Percentiles rank a stretch among this genome's conserved stretches.
Conservation (phyloP, 2,113 vertebrate genomes). For the Apistogramma diplotaenia region DNA sequence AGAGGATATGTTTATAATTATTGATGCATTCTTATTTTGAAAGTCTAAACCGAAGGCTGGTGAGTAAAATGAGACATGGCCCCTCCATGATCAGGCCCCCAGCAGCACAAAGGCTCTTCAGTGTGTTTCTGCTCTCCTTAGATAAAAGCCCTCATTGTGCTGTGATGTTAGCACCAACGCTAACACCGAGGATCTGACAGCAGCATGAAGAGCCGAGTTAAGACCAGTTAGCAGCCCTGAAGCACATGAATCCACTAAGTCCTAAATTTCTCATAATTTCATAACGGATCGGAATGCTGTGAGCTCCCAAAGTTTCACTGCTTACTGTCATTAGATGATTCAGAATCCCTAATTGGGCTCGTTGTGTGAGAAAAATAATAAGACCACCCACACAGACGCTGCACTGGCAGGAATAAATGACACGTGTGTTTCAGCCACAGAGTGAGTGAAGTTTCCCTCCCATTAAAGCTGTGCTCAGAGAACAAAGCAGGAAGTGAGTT, state of each 20-base stretch:
- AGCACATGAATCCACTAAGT: not conserved
- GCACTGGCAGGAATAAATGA: not conserved
- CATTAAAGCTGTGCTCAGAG: constrained; percentile 28
- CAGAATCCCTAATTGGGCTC: not conserved
- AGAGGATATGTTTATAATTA: not conserved
- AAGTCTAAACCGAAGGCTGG: not conserved
- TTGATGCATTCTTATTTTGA: not conserved
- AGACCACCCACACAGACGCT: not conserved
- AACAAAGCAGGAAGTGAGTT: constrained; percentile 42
- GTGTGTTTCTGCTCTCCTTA: constrained; percentile 51
- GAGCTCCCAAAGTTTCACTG: not conserved
- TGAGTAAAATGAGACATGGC: not conserved
- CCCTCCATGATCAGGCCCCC: not conserved
- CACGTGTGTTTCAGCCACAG: not conserved
- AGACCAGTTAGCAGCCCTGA: not conserved
- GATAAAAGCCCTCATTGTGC: constrained; percentile 14
- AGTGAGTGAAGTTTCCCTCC: constrained; percentile 3
- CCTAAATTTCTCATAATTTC: not conserved
- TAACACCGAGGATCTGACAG: not conserved
- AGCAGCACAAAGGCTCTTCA: constrained; percentile 44
- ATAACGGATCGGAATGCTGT: not conserved
- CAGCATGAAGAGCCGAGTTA: not conserved
- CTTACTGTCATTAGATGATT: not conserved
- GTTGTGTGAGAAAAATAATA: not conserved
- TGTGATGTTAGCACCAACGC: constrained; percentile 3